phyloP scores from a whole-genome alignment of 30 jellyfish, hydroid and myxozoan genomes.

The Clytia hemisphaerica region DNA sequence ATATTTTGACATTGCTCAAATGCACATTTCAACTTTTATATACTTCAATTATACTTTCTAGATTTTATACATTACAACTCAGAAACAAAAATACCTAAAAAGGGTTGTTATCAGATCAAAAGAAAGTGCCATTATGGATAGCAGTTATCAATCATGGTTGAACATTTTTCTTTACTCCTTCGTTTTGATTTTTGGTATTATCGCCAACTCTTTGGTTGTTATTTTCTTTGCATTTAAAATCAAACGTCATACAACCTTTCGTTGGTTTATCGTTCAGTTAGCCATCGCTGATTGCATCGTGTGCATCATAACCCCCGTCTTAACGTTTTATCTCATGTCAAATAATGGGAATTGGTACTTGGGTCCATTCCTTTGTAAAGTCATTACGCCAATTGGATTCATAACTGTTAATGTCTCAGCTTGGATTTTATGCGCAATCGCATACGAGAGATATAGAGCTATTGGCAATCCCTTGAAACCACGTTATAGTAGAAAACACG shows the following conservation, averaged over 20 bases:
- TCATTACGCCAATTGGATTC: background rate
- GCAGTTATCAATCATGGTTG: too few species aligned
- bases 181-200: background rate
- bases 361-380: background rate
- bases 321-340: background rate
- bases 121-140: too few species aligned
- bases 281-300: background rate
- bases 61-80: too few species aligned
- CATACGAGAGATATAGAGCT: conserved; percentile 17
- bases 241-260: background rate
- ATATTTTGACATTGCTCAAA: too few species aligned
- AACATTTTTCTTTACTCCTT: background rate
- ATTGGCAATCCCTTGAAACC: background rate
- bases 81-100: too few species aligned
- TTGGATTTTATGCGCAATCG: conserved; percentile 15
- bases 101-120: too few species aligned
- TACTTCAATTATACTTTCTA: too few species aligned
- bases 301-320: background rate
- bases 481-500: background rate
- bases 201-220: conserved; percentile 1
- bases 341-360: background rate
- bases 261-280: background rate
- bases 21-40: too few species aligned
- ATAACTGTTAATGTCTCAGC: conserved; percentile 15
- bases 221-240: background rate